These are phyloP conservation scores for Phylloscopus collybita DNA, from an alignment of 2,797 vertebrate genomes.

Conservation along the genomic window DNA sequence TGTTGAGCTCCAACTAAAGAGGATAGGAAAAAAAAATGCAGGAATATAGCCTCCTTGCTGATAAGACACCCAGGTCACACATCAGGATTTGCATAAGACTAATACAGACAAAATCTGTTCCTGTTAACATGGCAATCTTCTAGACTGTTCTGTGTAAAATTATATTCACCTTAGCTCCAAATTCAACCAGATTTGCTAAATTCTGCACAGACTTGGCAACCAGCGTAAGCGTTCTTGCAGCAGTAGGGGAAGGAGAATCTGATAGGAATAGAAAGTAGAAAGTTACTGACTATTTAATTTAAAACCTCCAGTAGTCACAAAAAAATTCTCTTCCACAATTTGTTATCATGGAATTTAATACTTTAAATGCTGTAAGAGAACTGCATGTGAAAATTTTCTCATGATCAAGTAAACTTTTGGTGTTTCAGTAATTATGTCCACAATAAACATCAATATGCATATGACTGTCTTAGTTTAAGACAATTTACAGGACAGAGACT, in stretches of 20 bases:
- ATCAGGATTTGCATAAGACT: not conserved
- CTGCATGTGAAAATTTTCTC: not conserved
- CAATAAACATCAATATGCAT: not conserved
- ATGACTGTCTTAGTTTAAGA: not conserved
- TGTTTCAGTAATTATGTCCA: not conserved
- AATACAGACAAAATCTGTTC: not conserved
- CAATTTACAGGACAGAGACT: not conserved
- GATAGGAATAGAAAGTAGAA: conserved; percentile 28
- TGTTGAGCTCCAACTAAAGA: not conserved
- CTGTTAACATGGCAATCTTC: not conserved
- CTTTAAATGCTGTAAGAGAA: conserved; percentile 2
- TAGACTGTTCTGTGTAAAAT: not conserved
- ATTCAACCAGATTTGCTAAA: conserved; percentile 97
- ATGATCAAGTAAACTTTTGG: not conserved
- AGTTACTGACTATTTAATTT: not conserved
- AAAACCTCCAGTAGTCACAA: not conserved
- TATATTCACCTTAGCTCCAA: conserved; percentile 92
- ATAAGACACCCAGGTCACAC: not conserved
- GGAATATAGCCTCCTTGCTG: not conserved
- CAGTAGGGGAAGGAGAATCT: conserved; percentile 94
- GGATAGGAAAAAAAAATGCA: not conserved
- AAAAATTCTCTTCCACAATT: conserved; percentile 1
- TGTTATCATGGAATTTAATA: not conserved
- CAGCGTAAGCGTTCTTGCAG: conserved; percentile 92
- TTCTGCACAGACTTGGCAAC: conserved; percentile 98